These are phyloP conservation scores for Seriola rivoliana DNA, from an alignment of 2,113 vertebrate species.

Conservation along the genomic window DNA sequence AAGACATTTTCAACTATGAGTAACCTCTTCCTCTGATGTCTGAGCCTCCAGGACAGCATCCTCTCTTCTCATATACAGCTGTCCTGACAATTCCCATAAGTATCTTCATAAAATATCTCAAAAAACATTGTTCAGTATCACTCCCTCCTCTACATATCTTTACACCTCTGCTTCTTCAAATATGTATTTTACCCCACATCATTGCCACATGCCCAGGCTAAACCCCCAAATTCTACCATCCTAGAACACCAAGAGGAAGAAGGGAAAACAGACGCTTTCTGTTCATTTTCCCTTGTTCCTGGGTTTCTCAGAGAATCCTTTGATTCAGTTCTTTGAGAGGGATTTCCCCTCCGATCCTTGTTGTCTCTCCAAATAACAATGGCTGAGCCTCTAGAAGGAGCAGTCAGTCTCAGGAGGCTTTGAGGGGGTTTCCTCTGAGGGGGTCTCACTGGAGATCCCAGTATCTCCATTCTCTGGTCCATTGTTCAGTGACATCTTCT, in stretches of 20 bases:
- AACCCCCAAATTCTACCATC: neutral
- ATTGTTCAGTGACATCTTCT: conserved; percentile 89
- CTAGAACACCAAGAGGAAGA: conserved; percentile 15
- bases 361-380: neutral
- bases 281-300: conserved; percentile 11
- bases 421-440: conserved; percentile 86
- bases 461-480: conserved; percentile 91
- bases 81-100: neutral
- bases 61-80: neutral
- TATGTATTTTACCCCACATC: neutral
- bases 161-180: neutral
- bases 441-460: conserved; percentile 86
- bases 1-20: neutral
- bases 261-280: neutral
- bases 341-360: neutral
- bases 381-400: conserved; percentile 83
- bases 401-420: conserved; percentile 86
- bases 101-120: conserved; percentile 4
- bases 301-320: neutral
- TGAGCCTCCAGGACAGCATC: neutral
- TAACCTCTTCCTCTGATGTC: neutral
- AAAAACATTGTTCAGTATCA: neutral
- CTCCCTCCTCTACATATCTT: neutral
- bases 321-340: conserved; percentile 27
- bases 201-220: conserved; percentile 5